phyloP scores from a whole-genome alignment of 2,113 vertebrate species.

The Xerus inauris region DNA sequence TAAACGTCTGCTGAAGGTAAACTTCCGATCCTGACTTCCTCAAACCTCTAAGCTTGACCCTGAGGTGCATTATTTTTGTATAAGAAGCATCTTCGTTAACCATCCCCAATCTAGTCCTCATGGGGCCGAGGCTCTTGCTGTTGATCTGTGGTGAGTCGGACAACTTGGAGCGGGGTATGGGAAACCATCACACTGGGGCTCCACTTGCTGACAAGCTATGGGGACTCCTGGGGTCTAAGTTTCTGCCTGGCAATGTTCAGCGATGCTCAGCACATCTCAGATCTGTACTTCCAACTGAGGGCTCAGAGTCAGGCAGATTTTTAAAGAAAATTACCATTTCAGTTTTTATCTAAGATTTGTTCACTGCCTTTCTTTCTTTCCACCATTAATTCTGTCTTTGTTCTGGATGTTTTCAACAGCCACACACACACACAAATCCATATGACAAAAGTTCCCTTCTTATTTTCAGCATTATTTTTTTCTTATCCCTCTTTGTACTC shows the following conservation, averaged over 20 bases:
- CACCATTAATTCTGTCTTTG: neutral
- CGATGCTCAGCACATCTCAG: neutral
- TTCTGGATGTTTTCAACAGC: neutral
- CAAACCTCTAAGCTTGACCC: neutral
- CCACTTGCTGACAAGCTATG: neutral
- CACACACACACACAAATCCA: too few relatives aligned
- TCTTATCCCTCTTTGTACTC: neutral
- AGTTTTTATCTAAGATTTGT: neutral
- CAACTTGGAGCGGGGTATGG: neutral
- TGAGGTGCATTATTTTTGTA: neutral
- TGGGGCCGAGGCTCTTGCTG: conserved; percentile 63
- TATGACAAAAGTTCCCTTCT: neutral
- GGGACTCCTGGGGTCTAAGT: neutral
- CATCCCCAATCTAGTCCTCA: neutral
- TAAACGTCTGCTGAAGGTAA: neutral
- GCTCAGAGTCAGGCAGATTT: neutral
- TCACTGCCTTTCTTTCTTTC: neutral
- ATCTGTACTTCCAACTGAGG: neutral
- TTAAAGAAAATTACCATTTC: neutral
- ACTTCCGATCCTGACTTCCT: conserved; percentile 48
- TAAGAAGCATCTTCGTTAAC: neutral
- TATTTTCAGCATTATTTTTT: neutral
- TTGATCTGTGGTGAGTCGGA: conserved; percentile 70
- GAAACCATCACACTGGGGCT: rapidly evolving
- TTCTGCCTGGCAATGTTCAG: neutral